Evolutionary conservation across 2,113 vertebrate genomes (phyloP).

Genomic region (Fulmarus glacialis): DNA sequence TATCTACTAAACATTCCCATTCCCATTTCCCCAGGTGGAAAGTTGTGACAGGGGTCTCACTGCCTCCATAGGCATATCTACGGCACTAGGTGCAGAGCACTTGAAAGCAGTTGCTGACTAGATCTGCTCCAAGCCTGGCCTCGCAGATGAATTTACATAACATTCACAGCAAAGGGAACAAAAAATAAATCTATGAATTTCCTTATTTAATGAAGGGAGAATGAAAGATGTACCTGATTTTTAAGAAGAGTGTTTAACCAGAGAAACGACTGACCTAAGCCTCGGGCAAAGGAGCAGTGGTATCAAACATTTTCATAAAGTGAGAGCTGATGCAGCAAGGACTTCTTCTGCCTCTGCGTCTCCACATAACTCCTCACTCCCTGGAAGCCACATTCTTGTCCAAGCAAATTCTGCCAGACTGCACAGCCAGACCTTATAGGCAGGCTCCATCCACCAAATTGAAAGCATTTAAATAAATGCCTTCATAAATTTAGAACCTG

Average conservation of each 20-base stretch:
- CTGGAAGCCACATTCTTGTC: not conserved
- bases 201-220: not conserved
- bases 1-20: not conserved
- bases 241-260: not conserved
- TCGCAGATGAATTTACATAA: not conserved
- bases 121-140: not conserved
- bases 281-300: not conserved
- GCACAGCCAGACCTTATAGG: not conserved
- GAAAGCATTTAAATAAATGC: not conserved
- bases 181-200: not conserved
- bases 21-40: not conserved
- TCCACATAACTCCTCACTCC: not conserved
- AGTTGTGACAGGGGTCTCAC: not conserved
- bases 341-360: not conserved
- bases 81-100: fast-evolving
- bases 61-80: not conserved
- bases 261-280: not conserved
- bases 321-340: not conserved
- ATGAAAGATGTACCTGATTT: not conserved
- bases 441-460: not conserved
- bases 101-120: not conserved
- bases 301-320: not conserved
- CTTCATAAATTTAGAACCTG: not conserved
- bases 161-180: not conserved
- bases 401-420: not conserved